These are phyloP conservation scores for Gallirallus australis DNA, from an alignment of 2,797 vertebrate genomes.

Conservation along the genomic window DNA sequence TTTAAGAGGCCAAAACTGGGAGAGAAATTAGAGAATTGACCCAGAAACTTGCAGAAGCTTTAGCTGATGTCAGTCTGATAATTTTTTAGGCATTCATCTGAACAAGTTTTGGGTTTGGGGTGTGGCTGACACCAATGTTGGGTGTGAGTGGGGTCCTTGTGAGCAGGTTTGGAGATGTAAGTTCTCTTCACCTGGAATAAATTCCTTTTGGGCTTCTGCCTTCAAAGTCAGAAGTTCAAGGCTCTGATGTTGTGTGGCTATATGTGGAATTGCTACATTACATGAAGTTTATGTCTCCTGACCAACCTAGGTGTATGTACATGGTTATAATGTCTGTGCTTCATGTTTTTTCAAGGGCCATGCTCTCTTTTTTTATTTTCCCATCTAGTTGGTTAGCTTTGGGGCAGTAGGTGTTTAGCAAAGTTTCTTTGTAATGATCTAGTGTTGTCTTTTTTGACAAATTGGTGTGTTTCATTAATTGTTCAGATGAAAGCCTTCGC, in stretches of 20 bases:
- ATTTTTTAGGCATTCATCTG: not conserved
- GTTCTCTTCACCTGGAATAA: not conserved
- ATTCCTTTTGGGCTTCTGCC: not conserved
- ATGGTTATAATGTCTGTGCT: not conserved
- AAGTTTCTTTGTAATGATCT: slow-evolving; percentile 24
- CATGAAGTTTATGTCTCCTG: not conserved
- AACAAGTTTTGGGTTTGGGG: fast-evolving
- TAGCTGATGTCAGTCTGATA: not conserved
- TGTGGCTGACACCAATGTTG: not conserved
- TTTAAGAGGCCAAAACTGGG: not conserved
- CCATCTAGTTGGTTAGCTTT: not conserved
- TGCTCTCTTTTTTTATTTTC: not conserved
- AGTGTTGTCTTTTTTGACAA: not conserved
- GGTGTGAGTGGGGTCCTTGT: fast-evolving
- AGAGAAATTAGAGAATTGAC: not conserved
- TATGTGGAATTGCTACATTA: not conserved
- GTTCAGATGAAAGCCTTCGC: slow-evolving; percentile 29
- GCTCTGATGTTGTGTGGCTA: fast-evolving
- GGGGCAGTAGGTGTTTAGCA: not conserved
- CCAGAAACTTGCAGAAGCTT: fast-evolving
- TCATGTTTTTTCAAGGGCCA: not conserved
- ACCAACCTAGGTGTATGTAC: fast-evolving
- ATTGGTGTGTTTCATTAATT: slow-evolving; percentile 34
- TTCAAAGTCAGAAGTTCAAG: not conserved
- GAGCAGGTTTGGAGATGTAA: not conserved